Evolutionary conservation across 1,140 invertebrate species (phyloP).

Genomic region (Aphis craccivora): DNA sequence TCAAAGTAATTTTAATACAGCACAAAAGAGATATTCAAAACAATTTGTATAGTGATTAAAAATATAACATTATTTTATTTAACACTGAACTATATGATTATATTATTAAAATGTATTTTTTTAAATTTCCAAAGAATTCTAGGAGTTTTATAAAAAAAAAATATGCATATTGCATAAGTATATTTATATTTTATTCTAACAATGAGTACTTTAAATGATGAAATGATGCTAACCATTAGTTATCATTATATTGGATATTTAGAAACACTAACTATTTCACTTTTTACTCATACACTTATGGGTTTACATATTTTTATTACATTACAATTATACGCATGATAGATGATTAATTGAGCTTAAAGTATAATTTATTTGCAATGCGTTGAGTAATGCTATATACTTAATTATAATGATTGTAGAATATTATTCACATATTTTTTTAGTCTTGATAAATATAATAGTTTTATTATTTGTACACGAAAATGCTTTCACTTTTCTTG

Average conservation of each 20-base stretch:
- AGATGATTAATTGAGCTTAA: neutral
- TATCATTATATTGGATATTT: neutral
- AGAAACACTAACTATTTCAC: neutral
- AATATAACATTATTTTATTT: neutral
- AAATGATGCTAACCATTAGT: neutral
- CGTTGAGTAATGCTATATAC: neutral
- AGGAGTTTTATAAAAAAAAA: neutral
- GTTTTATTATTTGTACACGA: neutral
- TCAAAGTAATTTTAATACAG: constrained; percentile 17
- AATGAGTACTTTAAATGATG: neutral
- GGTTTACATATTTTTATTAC: no score
- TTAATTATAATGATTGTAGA: neutral
- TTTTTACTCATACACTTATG: neutral
- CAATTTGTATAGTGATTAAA: neutral
- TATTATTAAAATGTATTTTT: neutral
- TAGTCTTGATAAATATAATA: neutral
- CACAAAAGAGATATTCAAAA: neutral
- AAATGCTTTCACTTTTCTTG: neutral
- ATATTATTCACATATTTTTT: neutral
- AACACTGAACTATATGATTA: neutral
- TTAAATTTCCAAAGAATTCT: neutral
- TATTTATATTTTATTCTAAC: neutral
- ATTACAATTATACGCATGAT: neutral
- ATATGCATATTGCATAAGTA: no score
- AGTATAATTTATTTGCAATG: neutral